Base-by-base conservation (phyloP, 2,113 vertebrate genomes). In the Cynoglossus semilaevis region DNA sequence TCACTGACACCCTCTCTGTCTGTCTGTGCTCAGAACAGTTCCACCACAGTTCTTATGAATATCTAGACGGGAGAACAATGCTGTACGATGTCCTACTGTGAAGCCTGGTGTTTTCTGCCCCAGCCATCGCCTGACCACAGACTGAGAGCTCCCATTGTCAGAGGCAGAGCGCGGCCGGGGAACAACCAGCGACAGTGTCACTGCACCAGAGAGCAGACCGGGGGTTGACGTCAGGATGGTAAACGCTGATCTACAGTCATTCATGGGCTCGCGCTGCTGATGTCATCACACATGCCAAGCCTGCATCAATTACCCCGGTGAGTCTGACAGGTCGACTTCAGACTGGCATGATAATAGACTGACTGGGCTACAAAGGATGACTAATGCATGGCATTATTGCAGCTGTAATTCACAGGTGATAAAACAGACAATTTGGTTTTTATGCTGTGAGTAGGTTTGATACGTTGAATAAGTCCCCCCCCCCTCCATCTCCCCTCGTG, bases 71-170 rank as follows among this genome's bases (percentile, higher is more conserved):
- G 42, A 41, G 64, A 81, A 88, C 87, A 88, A 87, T 82, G 57
- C 60, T 9, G 22, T 29, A 43, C 9, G 50, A 64, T 51, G 66
- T 82, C 83, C 76, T 11, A 49, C 79, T 77, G 78, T 48, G 79
- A 72, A 45, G 68, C 61, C 43, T 15, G 49, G 67, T 67, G 50
- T 64, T 80, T 63, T 38, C 65, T 44, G 58, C 38, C 51, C 60
- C 64, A 49, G 54, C 54, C 67, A 47, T 46, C 36, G 40, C 50
- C 43, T 4, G 29, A 19, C 63, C 56, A 38, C 69, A 15, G 70
- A n/a, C 79, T 85, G 70, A 79, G 80, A 71, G 81, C 81, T 55
- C 69, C 82, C 65, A 84, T 86, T 88, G 86, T 89, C 77, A 72
- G 36, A 34, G 9, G 53, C 67, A 15, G 56, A 44, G 54, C 77